These are phyloP conservation scores for Dendropsophus ebraccatus DNA, from an alignment of 2,113 vertebrate genomes.

Conservation along the genomic window DNA sequence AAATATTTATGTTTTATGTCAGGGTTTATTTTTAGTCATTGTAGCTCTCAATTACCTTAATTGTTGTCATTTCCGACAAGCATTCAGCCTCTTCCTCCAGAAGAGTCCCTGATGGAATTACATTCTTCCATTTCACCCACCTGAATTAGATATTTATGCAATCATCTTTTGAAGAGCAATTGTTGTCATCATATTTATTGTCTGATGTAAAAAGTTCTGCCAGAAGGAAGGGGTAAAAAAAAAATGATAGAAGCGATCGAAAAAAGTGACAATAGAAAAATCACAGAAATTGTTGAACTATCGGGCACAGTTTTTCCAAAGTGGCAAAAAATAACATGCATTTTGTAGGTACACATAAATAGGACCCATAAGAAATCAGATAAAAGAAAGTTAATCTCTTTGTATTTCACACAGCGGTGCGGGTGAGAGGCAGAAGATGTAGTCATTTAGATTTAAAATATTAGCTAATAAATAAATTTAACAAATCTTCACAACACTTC, in stretches of 20 bases:
- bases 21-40: slow-evolving; percentile 65
- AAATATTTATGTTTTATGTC: slow-evolving; percentile 65
- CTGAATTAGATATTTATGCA: slow-evolving; percentile 46
- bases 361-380: slow-evolving; percentile 38
- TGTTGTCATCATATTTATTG: slow-evolving; percentile 29
- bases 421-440: background rate
- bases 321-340: slow-evolving; percentile 19
- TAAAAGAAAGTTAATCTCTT: slow-evolving; percentile 54
- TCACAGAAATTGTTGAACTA: slow-evolving; percentile 27
- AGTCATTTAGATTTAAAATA: slow-evolving; percentile 53
- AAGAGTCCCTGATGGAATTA: slow-evolving; percentile 26
- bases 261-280: slow-evolving; percentile 63
- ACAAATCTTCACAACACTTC: slow-evolving; percentile 45
- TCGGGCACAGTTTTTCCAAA: background rate
- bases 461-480: slow-evolving; percentile 58
- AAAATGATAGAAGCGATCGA: slow-evolving; percentile 54
- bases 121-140: background rate
- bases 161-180: slow-evolving; percentile 52
- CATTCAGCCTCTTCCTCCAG: slow-evolving; percentile 44
- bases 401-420: slow-evolving; percentile 43
- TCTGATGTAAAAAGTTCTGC: slow-evolving; percentile 43
- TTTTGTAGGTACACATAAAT: accelerated
- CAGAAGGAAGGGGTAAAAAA: slow-evolving; percentile 29
- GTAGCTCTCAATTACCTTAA: slow-evolving; percentile 61
- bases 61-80: slow-evolving; percentile 58